A percentile compares a stretch with the other conserved stretches of the same genome.
Evolutionary conservation across 2,888 invertebrate genomes (phyloP).

Genomic region (Drosophila paramelanica): DNA sequence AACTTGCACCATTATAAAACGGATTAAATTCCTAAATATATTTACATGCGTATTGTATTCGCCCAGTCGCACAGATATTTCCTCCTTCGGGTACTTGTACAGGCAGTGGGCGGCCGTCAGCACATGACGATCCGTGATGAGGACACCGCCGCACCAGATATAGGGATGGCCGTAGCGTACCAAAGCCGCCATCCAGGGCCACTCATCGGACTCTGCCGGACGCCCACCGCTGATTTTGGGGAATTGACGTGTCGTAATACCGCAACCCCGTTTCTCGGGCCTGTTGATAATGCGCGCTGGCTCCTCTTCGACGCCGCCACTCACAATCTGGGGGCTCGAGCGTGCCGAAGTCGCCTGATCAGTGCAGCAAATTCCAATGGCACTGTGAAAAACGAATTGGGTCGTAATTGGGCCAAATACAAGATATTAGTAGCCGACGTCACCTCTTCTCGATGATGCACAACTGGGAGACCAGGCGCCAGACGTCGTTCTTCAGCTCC

Average conservation of each 20-base stretch:
- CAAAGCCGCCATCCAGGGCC: slow-evolving; percentile 94
- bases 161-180: slow-evolving; percentile 87
- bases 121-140: slow-evolving; percentile 90
- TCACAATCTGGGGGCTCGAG: slow-evolving; percentile 75
- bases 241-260: slow-evolving; percentile 84
- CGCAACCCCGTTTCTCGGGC: slow-evolving; percentile 84
- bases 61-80: slow-evolving; percentile 90
- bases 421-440: no score
- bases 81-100: slow-evolving; percentile 87
- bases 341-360: slow-evolving; percentile 84
- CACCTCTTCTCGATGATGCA: slow-evolving; percentile 88
- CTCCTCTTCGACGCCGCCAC: slow-evolving; percentile 45
- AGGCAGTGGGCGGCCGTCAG: slow-evolving; percentile 86
- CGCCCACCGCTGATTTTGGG: slow-evolving; percentile 88
- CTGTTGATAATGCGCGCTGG: slow-evolving; percentile 69
- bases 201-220: slow-evolving; percentile 89
- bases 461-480: slow-evolving; percentile 88
- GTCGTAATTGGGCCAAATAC: neutral
- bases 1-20: neutral
- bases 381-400: slow-evolving; percentile 53
- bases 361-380: slow-evolving; percentile 92
- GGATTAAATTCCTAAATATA: neutral
- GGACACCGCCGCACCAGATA: slow-evolving; percentile 91
- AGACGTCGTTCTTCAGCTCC: slow-evolving; percentile 87
- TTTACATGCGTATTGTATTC: slow-evolving; percentile 90